Base-by-base conservation (phyloP, 2,113 vertebrate genomes). In the Callipepla californica region DNA sequence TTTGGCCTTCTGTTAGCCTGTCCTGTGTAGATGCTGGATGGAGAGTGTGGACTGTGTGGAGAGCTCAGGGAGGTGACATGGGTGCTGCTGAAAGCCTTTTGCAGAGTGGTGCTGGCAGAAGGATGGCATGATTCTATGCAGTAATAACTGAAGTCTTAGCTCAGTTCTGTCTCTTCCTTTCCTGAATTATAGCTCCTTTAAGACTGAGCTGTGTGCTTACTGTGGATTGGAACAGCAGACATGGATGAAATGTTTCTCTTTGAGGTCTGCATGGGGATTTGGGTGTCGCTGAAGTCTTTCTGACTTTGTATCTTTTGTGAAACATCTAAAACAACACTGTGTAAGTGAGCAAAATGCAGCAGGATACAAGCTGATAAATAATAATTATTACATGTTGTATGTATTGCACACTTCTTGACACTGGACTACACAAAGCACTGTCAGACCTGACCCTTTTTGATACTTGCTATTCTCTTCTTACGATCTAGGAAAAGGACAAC, bases 21-120 rank as follows among this genome's bases (percentile, higher is more conserved):
- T 28, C 1, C 1, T 63, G 22, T 3, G 0, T 36, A 25, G 25
- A 10, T 1, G 4, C 67, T 19, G 1, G 17, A 30, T 26, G 72
- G 55, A 58, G 30, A 58, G 26, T 45, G 32, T 79, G 69, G 32
- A 13, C n/a, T 87, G 20, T 1, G 3, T 22, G 14, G 68, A 63
- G 51, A 36, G 68, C 25, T 42, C 14, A 8, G 6, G 34, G 11
- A 44, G 20, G 32, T 47, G 42, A 40, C 23, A 1, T 9, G 2
- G 20, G 22, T n/a, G 8, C 23, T 25, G 7, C 62, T 76, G 48
- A 22, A 75, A 5, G 58, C 32, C 9, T 40, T 87, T 73, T 65
- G 70, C n/a, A 73, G 62, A 51, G 32, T 13, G 65, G 18, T 62
- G 8, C 28, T 85, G 34, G 51, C 16, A 42, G 61, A 32, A n/a